Evolutionary conservation across 2,797 vertebrate species (phyloP).

Genomic region (Ptychadena robeensis): DNA sequence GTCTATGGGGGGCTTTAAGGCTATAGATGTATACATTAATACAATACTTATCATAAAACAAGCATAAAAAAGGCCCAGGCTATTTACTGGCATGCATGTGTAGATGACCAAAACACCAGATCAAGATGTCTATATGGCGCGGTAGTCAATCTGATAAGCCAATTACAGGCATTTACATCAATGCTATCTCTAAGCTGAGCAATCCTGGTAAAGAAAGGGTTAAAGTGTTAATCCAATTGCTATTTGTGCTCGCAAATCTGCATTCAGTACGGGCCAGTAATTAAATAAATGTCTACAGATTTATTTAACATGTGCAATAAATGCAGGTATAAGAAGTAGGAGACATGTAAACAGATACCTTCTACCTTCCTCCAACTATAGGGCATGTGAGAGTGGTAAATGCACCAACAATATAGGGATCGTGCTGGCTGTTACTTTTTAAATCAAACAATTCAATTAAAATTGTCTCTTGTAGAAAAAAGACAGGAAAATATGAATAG

Average conservation of each 20-base stretch:
- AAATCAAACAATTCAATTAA: neutral
- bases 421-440: neutral
- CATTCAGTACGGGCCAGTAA: neutral
- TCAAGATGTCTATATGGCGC: neutral
- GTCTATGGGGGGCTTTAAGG: too few relatives aligned
- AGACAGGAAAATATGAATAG: too few relatives aligned
- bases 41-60: too few relatives aligned
- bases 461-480: too few relatives aligned
- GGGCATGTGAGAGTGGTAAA: neutral
- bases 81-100: neutral
- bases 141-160: slow-evolving; percentile 12
- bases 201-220: neutral
- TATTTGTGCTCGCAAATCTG: neutral
- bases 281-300: neutral
- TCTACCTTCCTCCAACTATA: neutral
- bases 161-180: neutral
- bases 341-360: neutral
- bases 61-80: too few relatives aligned
- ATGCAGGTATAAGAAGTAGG: too few relatives aligned
- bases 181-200: neutral
- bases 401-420: neutral
- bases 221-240: neutral
- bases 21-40: too few relatives aligned
- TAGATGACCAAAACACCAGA: neutral
- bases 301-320: neutral